These are phyloP conservation scores for Pardalotus punctatus DNA, from an alignment of 2,113 vertebrate genomes.

Conservation along the genomic window DNA sequence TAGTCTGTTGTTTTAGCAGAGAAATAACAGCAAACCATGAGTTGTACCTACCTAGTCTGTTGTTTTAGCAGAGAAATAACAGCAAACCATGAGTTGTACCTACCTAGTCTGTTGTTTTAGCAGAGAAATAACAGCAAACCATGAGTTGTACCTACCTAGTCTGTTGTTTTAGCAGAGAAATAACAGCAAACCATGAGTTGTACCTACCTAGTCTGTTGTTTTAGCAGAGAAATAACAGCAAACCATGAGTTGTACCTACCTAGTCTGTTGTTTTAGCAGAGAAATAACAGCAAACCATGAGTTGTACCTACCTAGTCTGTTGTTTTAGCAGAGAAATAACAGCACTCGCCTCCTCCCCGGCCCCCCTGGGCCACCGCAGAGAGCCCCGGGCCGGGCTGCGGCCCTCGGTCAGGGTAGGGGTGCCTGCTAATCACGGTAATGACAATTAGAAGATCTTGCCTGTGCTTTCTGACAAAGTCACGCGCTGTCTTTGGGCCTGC, in stretches of 20 bases:
- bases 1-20: not conserved
- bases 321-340: not conserved
- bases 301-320: not conserved
- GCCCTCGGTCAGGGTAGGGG: not conserved
- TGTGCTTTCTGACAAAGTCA: not conserved
- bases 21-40: no score
- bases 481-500: not conserved
- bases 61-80: no score
- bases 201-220: not conserved
- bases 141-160: not conserved
- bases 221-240: no score
- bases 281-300: no score
- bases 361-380: not conserved
- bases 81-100: not conserved
- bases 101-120: not conserved
- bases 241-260: not conserved
- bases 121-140: no score
- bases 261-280: not conserved
- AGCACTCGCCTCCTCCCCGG: accelerated
- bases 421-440: accelerated
- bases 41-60: not conserved
- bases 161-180: not conserved
- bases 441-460: accelerated
- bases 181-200: not conserved
- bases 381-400: not conserved